Percentiles rank a stretch among this genome's conserved stretches.
These are phyloP conservation scores for Coracopsis vasa DNA, from an alignment of 2,113 vertebrate species.

Conservation along the genomic window DNA sequence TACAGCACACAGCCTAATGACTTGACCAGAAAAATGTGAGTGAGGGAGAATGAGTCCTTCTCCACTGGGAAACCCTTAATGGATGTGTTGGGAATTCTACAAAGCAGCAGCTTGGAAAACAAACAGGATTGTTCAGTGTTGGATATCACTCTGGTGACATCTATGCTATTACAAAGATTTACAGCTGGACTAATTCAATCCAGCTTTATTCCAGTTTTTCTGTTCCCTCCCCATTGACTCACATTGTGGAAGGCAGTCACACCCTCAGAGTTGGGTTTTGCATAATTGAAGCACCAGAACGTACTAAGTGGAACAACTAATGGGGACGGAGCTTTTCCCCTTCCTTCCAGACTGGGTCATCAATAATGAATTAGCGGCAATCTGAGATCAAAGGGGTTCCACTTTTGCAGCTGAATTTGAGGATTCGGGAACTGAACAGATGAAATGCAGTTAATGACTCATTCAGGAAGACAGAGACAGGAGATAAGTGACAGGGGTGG, in stretches of 20 bases:
- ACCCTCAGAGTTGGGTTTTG: conserved; percentile 37
- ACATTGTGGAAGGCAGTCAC: conserved; percentile 41
- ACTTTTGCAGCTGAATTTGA: conserved; percentile 53
- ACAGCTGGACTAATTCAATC: conserved; percentile 31
- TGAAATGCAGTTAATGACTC: conserved; percentile 49
- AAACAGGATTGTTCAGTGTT: conserved; percentile 12
- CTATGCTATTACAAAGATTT: conserved; percentile 31
- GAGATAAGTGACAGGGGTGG: not conserved
- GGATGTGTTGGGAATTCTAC: conserved; percentile 9
- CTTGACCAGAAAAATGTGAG: not conserved
- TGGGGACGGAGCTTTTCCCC: conserved; percentile 32
- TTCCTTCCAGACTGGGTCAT: conserved; percentile 43
- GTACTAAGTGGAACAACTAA: conserved; percentile 43
- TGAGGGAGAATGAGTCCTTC: not conserved
- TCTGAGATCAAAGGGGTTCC: conserved; percentile 61
- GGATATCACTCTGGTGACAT: not conserved
- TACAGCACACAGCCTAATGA: not conserved
- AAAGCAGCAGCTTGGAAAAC: conserved; percentile 32
- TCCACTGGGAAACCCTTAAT: conserved; percentile 4
- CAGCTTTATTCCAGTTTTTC: not conserved
- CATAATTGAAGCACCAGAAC: conserved; percentile 53
- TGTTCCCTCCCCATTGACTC: conserved; percentile 16
- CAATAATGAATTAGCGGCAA: conserved; percentile 62
- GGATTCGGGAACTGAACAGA: conserved; percentile 52
- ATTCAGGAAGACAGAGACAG: conserved; percentile 21